Evolutionary conservation across 2,113 vertebrate species (phyloP).

Genomic region (Zeus faber): DNA sequence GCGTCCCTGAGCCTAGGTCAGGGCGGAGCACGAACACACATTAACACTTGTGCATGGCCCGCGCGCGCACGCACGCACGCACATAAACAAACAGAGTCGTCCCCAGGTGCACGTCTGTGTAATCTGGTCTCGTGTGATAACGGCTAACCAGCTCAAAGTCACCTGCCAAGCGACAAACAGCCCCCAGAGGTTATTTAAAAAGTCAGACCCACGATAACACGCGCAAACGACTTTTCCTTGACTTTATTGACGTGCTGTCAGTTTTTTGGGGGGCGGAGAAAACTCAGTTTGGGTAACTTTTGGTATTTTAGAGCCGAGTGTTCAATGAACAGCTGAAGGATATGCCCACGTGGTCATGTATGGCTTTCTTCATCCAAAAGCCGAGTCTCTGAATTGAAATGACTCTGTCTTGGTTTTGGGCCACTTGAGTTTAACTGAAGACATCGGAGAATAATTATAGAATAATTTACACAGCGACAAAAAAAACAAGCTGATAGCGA

Average conservation of each 20-base stretch:
- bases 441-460: too few relatives aligned
- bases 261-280: slow-evolving; percentile 3
- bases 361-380: too few relatives aligned
- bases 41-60: neutral
- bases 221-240: neutral
- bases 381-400: too few relatives aligned
- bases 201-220: slow-evolving; percentile 20
- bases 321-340: too few relatives aligned
- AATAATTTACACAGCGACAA: too few relatives aligned
- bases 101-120: neutral
- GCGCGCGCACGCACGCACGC: neutral
- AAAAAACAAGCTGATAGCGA: too few relatives aligned
- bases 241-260: slow-evolving; percentile 6
- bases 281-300: neutral
- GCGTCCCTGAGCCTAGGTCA: slow-evolving; percentile 41
- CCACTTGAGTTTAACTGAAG: too few relatives aligned
- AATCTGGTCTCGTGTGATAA: slow-evolving; percentile 26
- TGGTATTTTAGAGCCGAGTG: too few relatives aligned
- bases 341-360: too few relatives aligned
- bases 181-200: slow-evolving; percentile 26
- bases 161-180: slow-evolving; percentile 11
- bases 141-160: slow-evolving; percentile 37
- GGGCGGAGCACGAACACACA: slow-evolving; percentile 17
- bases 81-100: neutral
- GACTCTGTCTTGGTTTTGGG: too few relatives aligned